Percentiles rank a stretch among this genome's conserved stretches.
Evolutionary conservation across 2,113 vertebrate species (phyloP).

Genomic region (Ptilonorhynchus violaceus): DNA sequence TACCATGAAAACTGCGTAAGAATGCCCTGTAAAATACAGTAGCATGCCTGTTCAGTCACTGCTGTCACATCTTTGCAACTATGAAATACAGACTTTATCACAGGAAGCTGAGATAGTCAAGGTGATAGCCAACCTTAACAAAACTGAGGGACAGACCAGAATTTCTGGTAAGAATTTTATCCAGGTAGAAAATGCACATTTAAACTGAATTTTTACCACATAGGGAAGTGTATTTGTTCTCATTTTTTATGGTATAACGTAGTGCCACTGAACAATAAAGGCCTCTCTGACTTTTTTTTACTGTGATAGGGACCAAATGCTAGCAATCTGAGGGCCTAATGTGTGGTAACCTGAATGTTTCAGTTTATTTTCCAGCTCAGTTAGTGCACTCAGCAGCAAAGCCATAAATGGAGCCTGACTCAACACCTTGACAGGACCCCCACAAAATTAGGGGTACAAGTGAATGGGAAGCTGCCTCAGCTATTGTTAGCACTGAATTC

Average conservation of each 20-base stretch:
- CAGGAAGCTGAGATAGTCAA: neutral
- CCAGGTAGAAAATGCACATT: neutral
- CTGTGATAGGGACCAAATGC: constrained; percentile 28
- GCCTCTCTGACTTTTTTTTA: neutral
- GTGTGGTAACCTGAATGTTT: neutral
- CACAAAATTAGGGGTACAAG: neutral
- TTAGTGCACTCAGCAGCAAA: constrained; percentile 25
- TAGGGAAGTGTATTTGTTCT: neutral
- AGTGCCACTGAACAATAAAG: neutral
- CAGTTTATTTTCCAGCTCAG: neutral
- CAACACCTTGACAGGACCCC: neutral
- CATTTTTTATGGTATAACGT: neutral
- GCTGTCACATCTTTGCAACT: constrained; percentile 3
- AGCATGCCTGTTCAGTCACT: constrained; percentile 38
- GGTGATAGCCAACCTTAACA: neutral
- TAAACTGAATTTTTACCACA: neutral
- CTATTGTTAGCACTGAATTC: constrained; percentile 50
- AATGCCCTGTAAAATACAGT: neutral
- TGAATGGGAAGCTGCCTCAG: neutral
- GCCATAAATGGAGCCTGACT: constrained; percentile 40
- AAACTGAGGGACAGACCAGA: neutral
- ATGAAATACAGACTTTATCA: neutral
- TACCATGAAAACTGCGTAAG: neutral
- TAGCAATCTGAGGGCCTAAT: neutral
- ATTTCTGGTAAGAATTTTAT: neutral